Percentiles rank a stretch among this genome's conserved stretches.
Conservation (phyloP, 2,888 invertebrate species). For the Patella caerulea region DNA sequence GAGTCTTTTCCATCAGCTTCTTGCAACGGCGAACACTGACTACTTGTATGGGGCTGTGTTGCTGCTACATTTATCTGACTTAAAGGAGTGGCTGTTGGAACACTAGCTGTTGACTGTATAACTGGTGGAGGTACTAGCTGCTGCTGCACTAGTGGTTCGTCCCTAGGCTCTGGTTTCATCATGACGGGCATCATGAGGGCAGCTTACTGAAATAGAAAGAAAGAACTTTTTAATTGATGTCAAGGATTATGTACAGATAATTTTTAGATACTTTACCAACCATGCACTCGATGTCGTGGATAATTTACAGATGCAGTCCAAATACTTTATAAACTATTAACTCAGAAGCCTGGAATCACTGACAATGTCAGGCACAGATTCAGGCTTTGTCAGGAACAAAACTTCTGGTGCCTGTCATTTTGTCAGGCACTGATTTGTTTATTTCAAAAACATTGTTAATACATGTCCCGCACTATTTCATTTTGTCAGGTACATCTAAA, state of each 20-base stretch:
- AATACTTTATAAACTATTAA: too few relatives aligned
- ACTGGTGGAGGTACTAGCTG: slow-evolving; percentile 6
- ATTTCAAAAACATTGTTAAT: too few relatives aligned
- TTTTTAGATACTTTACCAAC: not conserved
- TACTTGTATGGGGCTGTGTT: slow-evolving; percentile 13
- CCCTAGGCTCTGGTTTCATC: slow-evolving; percentile 39
- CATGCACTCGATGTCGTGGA: not conserved
- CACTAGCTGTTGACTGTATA: not conserved
- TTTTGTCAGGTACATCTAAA: too few relatives aligned
- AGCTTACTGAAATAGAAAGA: slow-evolving; percentile 16
- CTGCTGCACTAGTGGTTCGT: slow-evolving; percentile 12
- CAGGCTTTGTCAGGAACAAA: too few relatives aligned
- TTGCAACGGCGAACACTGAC: not conserved
- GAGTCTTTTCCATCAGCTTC: not conserved
- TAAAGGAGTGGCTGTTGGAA: not conserved
- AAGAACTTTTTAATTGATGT: not conserved
- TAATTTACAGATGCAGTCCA: too few relatives aligned
- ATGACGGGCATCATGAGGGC: slow-evolving; percentile 32
- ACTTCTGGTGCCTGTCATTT: too few relatives aligned
- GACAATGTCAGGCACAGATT: too few relatives aligned
- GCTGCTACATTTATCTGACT: not conserved
- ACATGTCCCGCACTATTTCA: too few relatives aligned
- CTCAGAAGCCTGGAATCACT: too few relatives aligned
- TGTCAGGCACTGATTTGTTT: too few relatives aligned
- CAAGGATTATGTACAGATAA: not conserved